A percentile compares a stretch with the other conserved stretches of the same genome.
These are phyloP conservation scores for Oopsacas minuta DNA, from an alignment of 37 sponge, comb jelly and placozoan species.

Conservation along the genomic window DNA sequence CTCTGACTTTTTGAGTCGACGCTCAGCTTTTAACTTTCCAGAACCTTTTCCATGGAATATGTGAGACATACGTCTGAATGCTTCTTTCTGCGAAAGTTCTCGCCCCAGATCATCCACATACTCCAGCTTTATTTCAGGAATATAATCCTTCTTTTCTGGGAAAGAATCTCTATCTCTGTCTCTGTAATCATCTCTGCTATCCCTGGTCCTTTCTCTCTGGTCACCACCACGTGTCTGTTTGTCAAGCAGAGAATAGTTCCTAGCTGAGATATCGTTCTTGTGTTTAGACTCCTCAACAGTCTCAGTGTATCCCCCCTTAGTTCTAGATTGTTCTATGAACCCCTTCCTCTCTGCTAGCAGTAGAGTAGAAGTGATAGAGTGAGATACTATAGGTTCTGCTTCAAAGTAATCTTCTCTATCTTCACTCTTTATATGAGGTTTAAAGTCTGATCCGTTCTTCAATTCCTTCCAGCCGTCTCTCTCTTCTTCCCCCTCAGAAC, in stretches of 20 bases:
- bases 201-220: conserved; percentile 43
- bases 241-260: not conserved
- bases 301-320: conserved; percentile 9
- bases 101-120: conserved; percentile 81
- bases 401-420: conserved; percentile 58
- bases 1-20: conserved; percentile 60
- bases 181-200: conserved; percentile 28
- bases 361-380: conserved; percentile 60
- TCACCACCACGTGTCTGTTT: not conserved
- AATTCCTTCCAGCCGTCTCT: not conserved
- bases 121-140: conserved; percentile 65
- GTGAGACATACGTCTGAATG: conserved; percentile 88
- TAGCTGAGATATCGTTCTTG: not conserved
- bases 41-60: conserved; percentile 93
- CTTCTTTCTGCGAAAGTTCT: conserved; percentile 66
- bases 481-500: not conserved
- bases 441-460: not conserved
- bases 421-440: not conserved
- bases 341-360: conserved; percentile 82
- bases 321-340: conserved; percentile 38
- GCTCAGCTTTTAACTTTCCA: conserved; percentile 84
- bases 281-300: not conserved
- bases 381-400: conserved; percentile 62
- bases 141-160: conserved; percentile 79
- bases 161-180: conserved; percentile 40